Evolutionary conservation across 2,113 vertebrate species (phyloP).

Genomic region (Hippopotamus amphibius): DNA sequence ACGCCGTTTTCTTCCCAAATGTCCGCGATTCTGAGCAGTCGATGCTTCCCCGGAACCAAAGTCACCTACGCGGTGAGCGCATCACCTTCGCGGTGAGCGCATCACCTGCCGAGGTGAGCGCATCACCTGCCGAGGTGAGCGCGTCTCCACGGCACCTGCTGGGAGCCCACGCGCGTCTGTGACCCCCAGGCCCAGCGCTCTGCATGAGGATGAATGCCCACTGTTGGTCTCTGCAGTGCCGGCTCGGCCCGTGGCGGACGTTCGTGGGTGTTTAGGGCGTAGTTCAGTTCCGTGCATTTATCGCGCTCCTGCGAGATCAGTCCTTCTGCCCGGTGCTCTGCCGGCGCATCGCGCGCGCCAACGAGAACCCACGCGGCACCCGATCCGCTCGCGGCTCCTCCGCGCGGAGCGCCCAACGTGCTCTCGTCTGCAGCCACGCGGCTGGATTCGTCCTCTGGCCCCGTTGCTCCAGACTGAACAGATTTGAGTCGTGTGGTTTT

Average conservation of each 20-base stretch:
- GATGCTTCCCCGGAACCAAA: not conserved
- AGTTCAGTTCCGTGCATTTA: not conserved
- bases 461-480: not conserved
- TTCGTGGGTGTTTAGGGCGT: fast-evolving
- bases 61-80: fast-evolving
- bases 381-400: no score
- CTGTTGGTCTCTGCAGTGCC: no score
- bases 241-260: not conserved
- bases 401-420: no score
- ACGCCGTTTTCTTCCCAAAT: fast-evolving
- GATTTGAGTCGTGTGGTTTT: not conserved
- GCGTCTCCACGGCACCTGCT: fast-evolving
- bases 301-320: fast-evolving
- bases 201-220: fast-evolving
- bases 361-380: no score
- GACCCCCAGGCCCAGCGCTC: not conserved
- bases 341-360: no score
- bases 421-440: not conserved
- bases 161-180: fast-evolving
- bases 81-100: no score
- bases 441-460: not conserved
- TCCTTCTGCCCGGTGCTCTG: not conserved
- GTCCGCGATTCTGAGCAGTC: not conserved
- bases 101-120: no score
- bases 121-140: no score